Evolutionary conservation across 2,888 invertebrate genomes (phyloP).

Genomic region (Amiota mariae): DNA sequence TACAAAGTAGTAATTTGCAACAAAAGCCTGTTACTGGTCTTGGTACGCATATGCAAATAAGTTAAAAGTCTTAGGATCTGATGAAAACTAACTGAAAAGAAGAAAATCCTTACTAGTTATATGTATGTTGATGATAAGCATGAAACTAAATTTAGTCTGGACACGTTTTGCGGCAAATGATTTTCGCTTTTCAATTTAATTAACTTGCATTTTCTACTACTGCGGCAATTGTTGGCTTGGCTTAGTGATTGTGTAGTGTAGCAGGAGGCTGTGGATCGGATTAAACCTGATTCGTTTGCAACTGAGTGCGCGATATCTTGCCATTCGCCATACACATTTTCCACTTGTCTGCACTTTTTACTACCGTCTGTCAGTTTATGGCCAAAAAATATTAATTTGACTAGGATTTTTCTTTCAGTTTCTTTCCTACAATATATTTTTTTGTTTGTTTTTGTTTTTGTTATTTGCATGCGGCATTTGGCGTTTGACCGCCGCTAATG

Average conservation of each 20-base stretch:
- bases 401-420: constrained; percentile 38
- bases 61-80: neutral
- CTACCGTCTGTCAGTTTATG: constrained; percentile 53
- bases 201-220: constrained; percentile 35
- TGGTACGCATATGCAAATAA: constrained; percentile 19
- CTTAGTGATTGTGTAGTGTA: too few relatives aligned
- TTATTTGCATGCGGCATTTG: constrained; percentile 51
- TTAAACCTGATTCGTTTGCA: constrained; percentile 8
- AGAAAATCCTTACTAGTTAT: neutral
- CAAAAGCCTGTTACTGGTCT: too few relatives aligned
- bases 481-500: constrained; percentile 51
- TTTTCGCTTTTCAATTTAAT: constrained; percentile 35
- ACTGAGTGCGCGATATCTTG: neutral
- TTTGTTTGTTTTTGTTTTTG: constrained; percentile 30
- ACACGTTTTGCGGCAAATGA: neutral
- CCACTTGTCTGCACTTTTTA: constrained; percentile 42
- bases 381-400: constrained; percentile 56
- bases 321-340: constrained; percentile 20
- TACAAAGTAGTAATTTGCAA: constrained; percentile 21
- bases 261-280: neutral
- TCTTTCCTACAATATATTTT: neutral
- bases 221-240: neutral
- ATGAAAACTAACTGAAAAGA: neutral
- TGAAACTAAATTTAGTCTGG: neutral
- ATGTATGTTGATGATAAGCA: neutral